Conservation (phyloP, 2,113 vertebrate species). For the Seriola dumerili region DNA sequence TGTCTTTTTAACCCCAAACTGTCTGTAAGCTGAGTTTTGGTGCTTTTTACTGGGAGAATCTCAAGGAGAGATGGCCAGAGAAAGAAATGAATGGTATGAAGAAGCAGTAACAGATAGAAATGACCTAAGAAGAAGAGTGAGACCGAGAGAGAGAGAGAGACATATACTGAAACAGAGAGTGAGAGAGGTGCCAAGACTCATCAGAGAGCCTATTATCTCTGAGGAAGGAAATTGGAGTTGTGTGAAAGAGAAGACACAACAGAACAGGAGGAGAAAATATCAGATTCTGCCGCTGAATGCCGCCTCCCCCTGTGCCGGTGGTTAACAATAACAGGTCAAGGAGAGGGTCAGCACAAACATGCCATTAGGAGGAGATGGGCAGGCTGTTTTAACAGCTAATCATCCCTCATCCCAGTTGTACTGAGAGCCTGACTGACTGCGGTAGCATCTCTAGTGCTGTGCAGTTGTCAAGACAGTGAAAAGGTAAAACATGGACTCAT, state of each 20-base stretch:
- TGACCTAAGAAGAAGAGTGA: neutral
- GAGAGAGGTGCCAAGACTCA: conserved; percentile 4
- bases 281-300: neutral
- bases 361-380: conserved; percentile 40
- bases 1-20: neutral
- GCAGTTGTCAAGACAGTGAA: neutral
- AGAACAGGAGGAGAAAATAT: neutral
- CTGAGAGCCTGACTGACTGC: neutral
- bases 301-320: neutral
- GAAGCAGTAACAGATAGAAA: neutral
- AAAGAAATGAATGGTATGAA: neutral
- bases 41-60: neutral
- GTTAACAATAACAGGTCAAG: conserved; percentile 44
- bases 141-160: neutral
- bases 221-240: conserved; percentile 22
- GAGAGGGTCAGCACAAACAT: conserved; percentile 31
- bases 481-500: neutral
- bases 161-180: neutral
- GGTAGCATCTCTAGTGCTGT: neutral
- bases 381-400: conserved; percentile 30
- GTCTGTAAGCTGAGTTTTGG: neutral
- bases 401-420: neutral
- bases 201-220: conserved; percentile 47
- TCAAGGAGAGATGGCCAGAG: neutral
- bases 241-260: conserved; percentile 17